Evolutionary conservation across 2,113 vertebrate genomes (phyloP).

Genomic region (Panurus biarmicus): DNA sequence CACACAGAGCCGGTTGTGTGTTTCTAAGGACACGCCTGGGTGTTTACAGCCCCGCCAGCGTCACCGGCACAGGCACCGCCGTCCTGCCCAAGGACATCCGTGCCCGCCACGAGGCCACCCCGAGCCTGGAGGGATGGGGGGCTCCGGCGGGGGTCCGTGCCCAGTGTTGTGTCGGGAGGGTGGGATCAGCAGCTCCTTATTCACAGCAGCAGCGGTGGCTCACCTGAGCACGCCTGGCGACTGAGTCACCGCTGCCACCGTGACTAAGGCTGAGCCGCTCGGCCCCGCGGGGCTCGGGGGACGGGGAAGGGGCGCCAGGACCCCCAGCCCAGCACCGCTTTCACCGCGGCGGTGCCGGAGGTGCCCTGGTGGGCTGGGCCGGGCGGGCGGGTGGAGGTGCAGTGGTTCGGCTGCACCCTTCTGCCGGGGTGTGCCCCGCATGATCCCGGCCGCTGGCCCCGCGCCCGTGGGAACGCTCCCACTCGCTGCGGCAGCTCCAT

Average conservation of each 20-base stretch:
- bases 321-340: background rate
- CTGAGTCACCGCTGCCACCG: background rate
- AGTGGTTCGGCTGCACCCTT: background rate
- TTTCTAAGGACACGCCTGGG: constrained; percentile 42
- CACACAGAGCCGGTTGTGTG: background rate
- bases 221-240: background rate
- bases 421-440: constrained; percentile 4
- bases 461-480: constrained; percentile 37
- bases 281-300: background rate
- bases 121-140: background rate
- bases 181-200: background rate
- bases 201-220: background rate
- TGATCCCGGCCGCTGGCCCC: constrained; percentile 9
- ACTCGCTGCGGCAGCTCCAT: background rate
- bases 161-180: rapidly evolving
- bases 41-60: constrained; percentile 16
- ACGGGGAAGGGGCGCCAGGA: background rate
- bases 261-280: background rate
- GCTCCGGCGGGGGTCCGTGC: rapidly evolving
- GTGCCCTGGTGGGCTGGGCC: background rate
- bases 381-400: background rate
- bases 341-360: rapidly evolving
- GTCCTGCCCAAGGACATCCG: constrained; percentile 12
- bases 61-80: background rate
- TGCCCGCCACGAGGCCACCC: background rate